Evolutionary conservation across 2,888 invertebrate species (phyloP), one percentile per base, ranked within the genome.

Genomic region (Eulithis prunata): DNA sequence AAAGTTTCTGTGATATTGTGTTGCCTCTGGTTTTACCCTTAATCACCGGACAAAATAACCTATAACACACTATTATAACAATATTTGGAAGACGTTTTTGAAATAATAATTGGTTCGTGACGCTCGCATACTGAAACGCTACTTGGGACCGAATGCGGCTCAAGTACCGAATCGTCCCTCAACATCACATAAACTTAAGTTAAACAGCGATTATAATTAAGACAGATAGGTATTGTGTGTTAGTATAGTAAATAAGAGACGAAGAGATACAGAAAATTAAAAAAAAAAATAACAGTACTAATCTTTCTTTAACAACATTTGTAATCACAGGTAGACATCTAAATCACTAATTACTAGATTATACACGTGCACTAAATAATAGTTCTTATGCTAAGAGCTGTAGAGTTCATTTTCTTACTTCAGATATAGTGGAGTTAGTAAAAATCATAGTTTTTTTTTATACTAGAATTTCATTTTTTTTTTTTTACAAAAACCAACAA

Each of bases 261-360:
- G n/a, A n/a, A 5, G 1, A n/a, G 5, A 46, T 6, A 4, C 13
- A 47, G 8, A 7, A 46, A 46, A 47, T 14, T 13, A 21, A 47
- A 47, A 14, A 8, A n/a, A 47, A 13, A 45, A 36, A 52, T 36
- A 66, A 67, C 60, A 67, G 57, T 21, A 21, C 13, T 10, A 41
- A 41, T 41, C 41, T 41, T 21, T 49, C 11, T 10, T 21, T 49
- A 49, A 49, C 49, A 49, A 49, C 21, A 61, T 66, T 61, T 28
- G 53, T 32, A 45, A 68, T 68, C 64, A 68, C 63, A 64, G 64
- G 54, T 21, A 63, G 63, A 64, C 63, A 47, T 41, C 21, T 54
- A 49, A 14, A 47, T 47, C 49, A 57, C 57, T 60, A 51, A 55
- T 13, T 21, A 51, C 51, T 59, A 59, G 12, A 21, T 49, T 49